A percentile compares a stretch with the other conserved stretches of the same genome.
phyloP scores from a whole-genome alignment of 2,113 vertebrate species.

The Chlorocebus sabaeus region DNA sequence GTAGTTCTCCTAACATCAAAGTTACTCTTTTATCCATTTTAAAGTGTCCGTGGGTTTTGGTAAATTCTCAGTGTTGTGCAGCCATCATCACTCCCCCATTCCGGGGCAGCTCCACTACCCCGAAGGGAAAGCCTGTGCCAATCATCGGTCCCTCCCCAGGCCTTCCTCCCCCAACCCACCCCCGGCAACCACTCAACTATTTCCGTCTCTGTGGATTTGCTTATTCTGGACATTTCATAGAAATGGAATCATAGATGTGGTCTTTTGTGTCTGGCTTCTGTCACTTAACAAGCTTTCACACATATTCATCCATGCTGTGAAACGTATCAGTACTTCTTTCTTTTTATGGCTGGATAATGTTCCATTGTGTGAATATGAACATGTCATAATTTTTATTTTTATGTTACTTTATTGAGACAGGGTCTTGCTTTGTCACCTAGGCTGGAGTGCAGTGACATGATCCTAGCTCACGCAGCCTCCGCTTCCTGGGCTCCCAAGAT shows the following conservation, averaged over 20 bases:
- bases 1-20: background rate
- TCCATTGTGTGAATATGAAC: background rate
- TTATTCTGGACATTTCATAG: fast-evolving
- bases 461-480: no score
- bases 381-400: no score
- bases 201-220: fast-evolving
- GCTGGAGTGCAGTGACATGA: no score
- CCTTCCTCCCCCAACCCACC: no score
- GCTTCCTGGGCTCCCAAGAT: no score
- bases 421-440: no score
- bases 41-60: background rate
- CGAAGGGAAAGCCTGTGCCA: fast-evolving
- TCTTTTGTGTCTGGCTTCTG: background rate
- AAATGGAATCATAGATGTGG: fast-evolving
- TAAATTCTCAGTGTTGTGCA: fast-evolving
- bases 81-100: fast-evolving
- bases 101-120: fast-evolving
- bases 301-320: fast-evolving
- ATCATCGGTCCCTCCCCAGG: fast-evolving
- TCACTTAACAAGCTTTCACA: background rate
- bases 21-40: background rate
- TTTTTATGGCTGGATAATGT: background rate
- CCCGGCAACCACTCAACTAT: fast-evolving
- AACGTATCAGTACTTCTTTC: fast-evolving
- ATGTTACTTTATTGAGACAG: no score